Percentiles rank a stretch among this genome's conserved stretches.
Conservation (phyloP, 2,888 invertebrate genomes). For the Drosophila pseudotalamancana region DNA sequence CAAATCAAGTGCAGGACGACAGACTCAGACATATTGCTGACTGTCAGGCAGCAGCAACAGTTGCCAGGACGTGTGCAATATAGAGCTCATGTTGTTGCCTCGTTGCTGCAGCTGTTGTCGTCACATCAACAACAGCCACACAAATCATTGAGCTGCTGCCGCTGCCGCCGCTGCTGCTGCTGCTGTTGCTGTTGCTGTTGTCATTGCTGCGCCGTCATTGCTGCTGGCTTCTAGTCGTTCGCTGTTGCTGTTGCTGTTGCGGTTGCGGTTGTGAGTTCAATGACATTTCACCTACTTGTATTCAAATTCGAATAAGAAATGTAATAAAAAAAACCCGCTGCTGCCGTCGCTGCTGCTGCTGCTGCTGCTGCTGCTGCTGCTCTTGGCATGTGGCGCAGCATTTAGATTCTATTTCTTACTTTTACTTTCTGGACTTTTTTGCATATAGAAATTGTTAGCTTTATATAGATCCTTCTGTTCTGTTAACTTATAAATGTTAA, state of each 20-base stretch:
- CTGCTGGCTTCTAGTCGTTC: conserved; percentile 21
- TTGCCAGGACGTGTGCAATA: conserved; percentile 15
- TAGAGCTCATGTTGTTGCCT: neutral
- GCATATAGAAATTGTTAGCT: neutral
- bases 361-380: conserved; percentile 12
- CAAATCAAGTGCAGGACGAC: conserved; percentile 48
- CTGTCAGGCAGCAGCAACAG: conserved; percentile 17
- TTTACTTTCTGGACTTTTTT: conserved; percentile 30
- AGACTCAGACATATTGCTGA: conserved; percentile 16
- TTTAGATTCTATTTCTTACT: conserved; percentile 8
- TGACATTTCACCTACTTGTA: conserved; percentile 73
- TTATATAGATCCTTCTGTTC: no score
- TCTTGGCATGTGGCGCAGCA: conserved; percentile 2
- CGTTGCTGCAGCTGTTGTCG: conserved; percentile 1
- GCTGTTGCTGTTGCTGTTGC: conserved; percentile 16
- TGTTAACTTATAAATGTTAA: neutral
- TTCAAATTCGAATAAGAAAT: conserved; percentile 51
- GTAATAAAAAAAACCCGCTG: conserved; percentile 16
- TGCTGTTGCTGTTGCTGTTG: conserved; percentile 11
- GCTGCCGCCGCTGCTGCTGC: conserved; percentile 9
- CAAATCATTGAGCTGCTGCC: conserved; percentile 4
- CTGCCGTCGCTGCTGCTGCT: conserved; percentile 16
- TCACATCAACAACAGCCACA: neutral
- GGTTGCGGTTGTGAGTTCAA: conserved; percentile 60
- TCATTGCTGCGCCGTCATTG: conserved; percentile 23